Evolutionary conservation across 2,888 invertebrate genomes (phyloP).

Genomic region (Plagodis dolabraria): DNA sequence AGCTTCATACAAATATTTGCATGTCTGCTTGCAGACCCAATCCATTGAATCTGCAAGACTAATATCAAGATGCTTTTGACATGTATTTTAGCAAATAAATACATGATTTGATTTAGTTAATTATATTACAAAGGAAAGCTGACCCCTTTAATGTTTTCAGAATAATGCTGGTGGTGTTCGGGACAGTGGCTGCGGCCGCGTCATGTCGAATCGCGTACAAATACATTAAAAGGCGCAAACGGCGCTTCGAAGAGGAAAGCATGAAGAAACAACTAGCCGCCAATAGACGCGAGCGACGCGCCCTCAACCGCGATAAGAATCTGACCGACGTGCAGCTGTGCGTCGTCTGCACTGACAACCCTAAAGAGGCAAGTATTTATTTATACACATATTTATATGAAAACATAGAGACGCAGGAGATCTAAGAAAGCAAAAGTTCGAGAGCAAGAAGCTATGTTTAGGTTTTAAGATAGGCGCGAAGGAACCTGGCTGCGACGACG

Average conservation of each 20-base stretch:
- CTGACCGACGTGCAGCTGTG: conserved; percentile 88
- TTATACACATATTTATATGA: not conserved
- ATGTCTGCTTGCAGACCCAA: too few species aligned
- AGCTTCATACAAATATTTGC: too few species aligned
- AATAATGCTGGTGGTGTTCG: conserved; percentile 82
- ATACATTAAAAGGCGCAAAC: conserved; percentile 73
- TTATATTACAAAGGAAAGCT: not conserved
- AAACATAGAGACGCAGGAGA: too few species aligned
- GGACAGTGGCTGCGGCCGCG: conserved; percentile 81
- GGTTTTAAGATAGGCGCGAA: too few species aligned
- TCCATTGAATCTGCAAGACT: too few species aligned
- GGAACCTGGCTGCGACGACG: too few species aligned
- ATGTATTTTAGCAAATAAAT: too few species aligned
- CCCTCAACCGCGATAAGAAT: conserved; percentile 86
- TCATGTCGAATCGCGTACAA: conserved; percentile 83
- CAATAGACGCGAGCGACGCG: conserved; percentile 87
- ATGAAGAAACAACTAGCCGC: conserved; percentile 86
- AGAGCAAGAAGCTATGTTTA: too few species aligned
- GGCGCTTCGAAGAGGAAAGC: conserved; percentile 83
- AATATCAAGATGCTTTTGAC: too few species aligned
- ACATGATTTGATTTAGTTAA: too few species aligned
- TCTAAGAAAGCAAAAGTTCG: too few species aligned
- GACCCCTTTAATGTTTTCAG: conserved; percentile 51
- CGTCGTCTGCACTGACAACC: conserved; percentile 94
- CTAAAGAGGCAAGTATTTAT: conserved; percentile 87